A percentile compares a stretch with the other conserved stretches of the same genome.
These are phyloP conservation scores for Parambassis ranga DNA, from an alignment of 2,797 vertebrate species.

Conservation along the genomic window DNA sequence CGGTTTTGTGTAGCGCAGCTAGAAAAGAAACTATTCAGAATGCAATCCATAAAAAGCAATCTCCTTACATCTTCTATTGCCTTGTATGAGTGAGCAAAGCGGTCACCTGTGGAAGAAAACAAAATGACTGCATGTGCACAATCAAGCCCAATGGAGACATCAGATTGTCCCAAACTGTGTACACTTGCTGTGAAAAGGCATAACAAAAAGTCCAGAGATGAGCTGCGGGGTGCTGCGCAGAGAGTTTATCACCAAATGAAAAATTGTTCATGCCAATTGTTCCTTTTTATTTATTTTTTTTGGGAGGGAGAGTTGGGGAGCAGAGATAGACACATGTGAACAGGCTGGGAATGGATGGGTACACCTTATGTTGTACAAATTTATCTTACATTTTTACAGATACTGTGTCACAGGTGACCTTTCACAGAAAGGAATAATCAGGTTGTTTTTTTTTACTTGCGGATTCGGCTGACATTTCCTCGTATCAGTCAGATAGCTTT, in stretches of 20 bases:
- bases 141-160: conserved; percentile 44
- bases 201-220: conserved; percentile 7
- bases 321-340: not conserved
- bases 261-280: no score
- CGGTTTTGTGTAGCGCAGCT: not conserved
- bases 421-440: conserved; percentile 63
- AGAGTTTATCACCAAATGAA: conserved; percentile 20
- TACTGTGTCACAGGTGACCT: conserved; percentile 60
- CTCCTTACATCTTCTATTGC: conserved; percentile 26
- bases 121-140: conserved; percentile 29
- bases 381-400: conserved; percentile 45
- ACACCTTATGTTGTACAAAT: conserved; percentile 40
- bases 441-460: conserved; percentile 43
- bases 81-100: conserved; percentile 21
- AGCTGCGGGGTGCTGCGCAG: conserved; percentile 2
- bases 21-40: conserved; percentile 1
- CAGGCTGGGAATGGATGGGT: not conserved
- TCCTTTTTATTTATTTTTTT: no score
- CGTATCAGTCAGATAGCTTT: conserved; percentile 61
- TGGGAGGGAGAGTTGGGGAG: not conserved
- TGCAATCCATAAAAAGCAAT: conserved; percentile 54
- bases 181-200: not conserved
- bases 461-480: conserved; percentile 70
- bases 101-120: conserved; percentile 54
- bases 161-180: conserved; percentile 3